A percentile compares a stretch with the other conserved stretches of the same genome.
Conservation (phyloP, 2,888 invertebrate species). For the Globia sparganii region DNA sequence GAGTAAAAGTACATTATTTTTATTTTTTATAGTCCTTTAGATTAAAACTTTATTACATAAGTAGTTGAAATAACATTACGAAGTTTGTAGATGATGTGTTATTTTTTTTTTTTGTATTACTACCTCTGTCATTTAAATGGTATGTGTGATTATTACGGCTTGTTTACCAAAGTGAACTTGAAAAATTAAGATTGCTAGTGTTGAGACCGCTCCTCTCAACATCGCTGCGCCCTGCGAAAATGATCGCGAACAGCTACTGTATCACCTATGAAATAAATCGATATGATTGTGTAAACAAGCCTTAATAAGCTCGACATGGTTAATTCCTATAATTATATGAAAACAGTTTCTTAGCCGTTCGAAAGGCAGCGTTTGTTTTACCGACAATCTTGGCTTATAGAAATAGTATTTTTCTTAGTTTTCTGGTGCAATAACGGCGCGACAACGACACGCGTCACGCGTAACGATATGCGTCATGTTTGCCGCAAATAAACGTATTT, state of each 20-base stretch:
- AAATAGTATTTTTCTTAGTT: slow-evolving; percentile 30
- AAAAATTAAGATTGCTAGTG: background rate
- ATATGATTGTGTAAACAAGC: slow-evolving; percentile 16
- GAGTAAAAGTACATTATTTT: slow-evolving; percentile 56
- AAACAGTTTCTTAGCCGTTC: slow-evolving; percentile 1
- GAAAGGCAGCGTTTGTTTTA: slow-evolving; percentile 11
- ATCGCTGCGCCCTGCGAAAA: background rate
- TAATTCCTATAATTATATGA: slow-evolving; percentile 8
- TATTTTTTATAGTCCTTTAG: slow-evolving; percentile 39
- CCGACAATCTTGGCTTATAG: slow-evolving; percentile 12
- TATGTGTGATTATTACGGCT: background rate
- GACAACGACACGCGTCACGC: too few relatives aligned
- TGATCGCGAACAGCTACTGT: background rate
- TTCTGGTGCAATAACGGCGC: slow-evolving; percentile 11
- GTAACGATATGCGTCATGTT: too few relatives aligned
- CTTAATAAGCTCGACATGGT: background rate
- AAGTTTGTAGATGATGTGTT: slow-evolving; percentile 12
- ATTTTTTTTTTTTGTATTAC: slow-evolving; percentile 20
- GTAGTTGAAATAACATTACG: slow-evolving; percentile 24
- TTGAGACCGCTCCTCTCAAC: background rate
- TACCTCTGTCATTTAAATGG: slow-evolving; percentile 6
- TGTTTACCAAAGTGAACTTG: slow-evolving; percentile 8
- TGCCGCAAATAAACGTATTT: too few relatives aligned
- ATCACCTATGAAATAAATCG: background rate
- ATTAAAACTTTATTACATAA: slow-evolving; percentile 8